Evolutionary conservation across 2,797 vertebrate species (phyloP).

Genomic region (Trachops cirrhosus): DNA sequence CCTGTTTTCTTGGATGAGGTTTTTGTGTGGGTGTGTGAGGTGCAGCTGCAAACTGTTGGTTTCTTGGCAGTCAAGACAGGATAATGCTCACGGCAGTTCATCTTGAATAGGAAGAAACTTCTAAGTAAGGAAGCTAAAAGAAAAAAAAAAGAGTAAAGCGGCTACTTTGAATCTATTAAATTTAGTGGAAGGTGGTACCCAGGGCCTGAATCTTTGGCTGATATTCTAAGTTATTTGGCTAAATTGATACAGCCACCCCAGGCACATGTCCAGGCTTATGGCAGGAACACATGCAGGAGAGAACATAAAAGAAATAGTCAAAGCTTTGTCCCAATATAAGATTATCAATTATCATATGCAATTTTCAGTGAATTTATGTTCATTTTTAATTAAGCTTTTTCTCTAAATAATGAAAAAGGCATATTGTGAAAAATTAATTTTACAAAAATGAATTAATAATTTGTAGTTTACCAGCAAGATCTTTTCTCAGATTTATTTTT

Average conservation of each 20-base stretch:
- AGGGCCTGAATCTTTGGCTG: not conserved
- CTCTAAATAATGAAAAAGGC: slow-evolving; percentile 59
- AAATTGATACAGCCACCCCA: slow-evolving; percentile 34
- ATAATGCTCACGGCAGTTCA: slow-evolving; percentile 36
- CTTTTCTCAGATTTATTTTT: slow-evolving; percentile 29
- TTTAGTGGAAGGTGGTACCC: not conserved
- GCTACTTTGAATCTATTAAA: slow-evolving; percentile 40
- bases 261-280: not conserved
- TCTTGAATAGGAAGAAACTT: slow-evolving; percentile 41
- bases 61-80: slow-evolving; percentile 62
- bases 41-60: slow-evolving; percentile 54
- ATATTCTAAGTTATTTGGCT: not conserved
- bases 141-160: not conserved
- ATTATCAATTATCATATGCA: slow-evolving; percentile 22
- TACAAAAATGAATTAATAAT: slow-evolving; percentile 32
- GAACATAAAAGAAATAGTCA: slow-evolving; percentile 18
- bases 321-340: slow-evolving; percentile 35
- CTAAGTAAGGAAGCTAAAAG: not conserved
- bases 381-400: slow-evolving; percentile 50
- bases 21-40: slow-evolving; percentile 67
- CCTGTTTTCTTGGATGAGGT: slow-evolving; percentile 42
- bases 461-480: slow-evolving; percentile 28
- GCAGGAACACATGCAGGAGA: slow-evolving; percentile 4
- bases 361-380: slow-evolving; percentile 73
- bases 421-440: slow-evolving; percentile 53